Conservation (phyloP, 2,113 vertebrate species). For the Perca fluviatilis region DNA sequence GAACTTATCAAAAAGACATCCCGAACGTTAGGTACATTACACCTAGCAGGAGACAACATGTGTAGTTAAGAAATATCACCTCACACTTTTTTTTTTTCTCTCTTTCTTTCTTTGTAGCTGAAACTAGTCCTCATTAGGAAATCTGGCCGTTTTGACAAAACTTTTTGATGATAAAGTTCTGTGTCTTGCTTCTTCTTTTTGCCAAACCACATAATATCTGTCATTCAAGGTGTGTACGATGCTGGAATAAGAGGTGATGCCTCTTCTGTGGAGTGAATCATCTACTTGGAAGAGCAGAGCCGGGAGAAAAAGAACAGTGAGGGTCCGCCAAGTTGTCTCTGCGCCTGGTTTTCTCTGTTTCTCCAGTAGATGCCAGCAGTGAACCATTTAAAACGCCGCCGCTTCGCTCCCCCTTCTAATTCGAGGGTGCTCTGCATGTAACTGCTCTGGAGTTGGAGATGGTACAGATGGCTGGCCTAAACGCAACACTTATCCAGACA, state of each 20-base stretch:
- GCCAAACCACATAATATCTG: constrained; percentile 33
- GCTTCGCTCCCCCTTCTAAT: constrained; percentile 26
- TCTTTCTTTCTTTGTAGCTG: neutral
- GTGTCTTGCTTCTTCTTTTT: neutral
- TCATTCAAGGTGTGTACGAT: constrained; percentile 9
- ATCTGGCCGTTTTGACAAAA: constrained; percentile 11
- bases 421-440: constrained; percentile 60
- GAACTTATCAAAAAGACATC: neutral
- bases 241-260: constrained; percentile 21
- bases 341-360: neutral
- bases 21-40: too few relatives aligned
- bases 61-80: neutral
- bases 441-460: constrained; percentile 79
- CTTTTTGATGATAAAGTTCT: neutral
- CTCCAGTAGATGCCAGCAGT: constrained; percentile 86
- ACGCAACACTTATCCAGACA: constrained; percentile 83
- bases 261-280: constrained; percentile 28
- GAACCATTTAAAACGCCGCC: constrained; percentile 62
- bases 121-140: constrained; percentile 2
- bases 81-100: constrained; percentile 8
- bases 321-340: neutral
- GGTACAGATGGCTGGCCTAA: constrained; percentile 82
- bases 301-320: neutral
- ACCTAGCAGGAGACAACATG: neutral
- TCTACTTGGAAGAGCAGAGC: neutral